Percentiles rank a stretch among this genome's conserved stretches.
These are phyloP conservation scores for Cerceris ruficornis DNA, from an alignment of 2,888 invertebrate species.

Conservation along the genomic window DNA sequence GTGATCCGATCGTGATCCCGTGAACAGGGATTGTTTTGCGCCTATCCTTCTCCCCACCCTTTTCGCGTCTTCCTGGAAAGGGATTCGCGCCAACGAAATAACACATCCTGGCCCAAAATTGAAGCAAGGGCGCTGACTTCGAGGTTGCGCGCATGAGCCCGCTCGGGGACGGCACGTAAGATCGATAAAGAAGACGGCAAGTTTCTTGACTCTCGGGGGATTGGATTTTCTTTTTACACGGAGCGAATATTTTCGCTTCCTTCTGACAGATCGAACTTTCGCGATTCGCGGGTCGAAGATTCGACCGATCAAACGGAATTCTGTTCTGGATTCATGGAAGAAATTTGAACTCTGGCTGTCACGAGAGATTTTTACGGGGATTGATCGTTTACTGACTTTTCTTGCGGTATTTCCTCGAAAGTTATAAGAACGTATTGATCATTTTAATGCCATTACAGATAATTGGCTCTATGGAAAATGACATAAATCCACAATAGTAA, in stretches of 20 bases:
- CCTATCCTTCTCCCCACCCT: background rate
- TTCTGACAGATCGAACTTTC: conserved; percentile 24
- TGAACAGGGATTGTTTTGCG: background rate
- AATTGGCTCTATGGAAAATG: too few relatives aligned
- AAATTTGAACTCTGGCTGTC: too few relatives aligned
- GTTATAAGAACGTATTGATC: too few relatives aligned
- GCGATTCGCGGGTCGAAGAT: too few relatives aligned
- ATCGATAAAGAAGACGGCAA: conserved; percentile 59
- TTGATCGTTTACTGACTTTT: too few relatives aligned
- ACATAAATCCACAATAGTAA: too few relatives aligned
- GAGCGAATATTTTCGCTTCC: background rate
- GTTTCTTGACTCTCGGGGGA: conserved; percentile 40
- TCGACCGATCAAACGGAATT: too few relatives aligned
- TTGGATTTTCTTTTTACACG: conserved; percentile 40
- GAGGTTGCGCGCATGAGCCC: conserved; percentile 58
- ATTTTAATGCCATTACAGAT: too few relatives aligned
- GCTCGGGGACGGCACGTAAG: conserved; percentile 48
- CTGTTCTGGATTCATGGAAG: too few relatives aligned
- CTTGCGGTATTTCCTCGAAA: too few relatives aligned
- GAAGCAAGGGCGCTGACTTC: conserved; percentile 34
- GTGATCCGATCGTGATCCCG: background rate
- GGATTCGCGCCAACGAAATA: conserved; percentile 15
- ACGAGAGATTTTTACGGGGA: too few relatives aligned
- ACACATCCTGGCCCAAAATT: conserved; percentile 49
- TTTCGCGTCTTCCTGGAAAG: background rate